A percentile compares a stretch with the other conserved stretches of the same genome.
These are phyloP conservation scores for Trichoplusia ni DNA, from an alignment of 1,140 invertebrate species.

Conservation along the genomic window DNA sequence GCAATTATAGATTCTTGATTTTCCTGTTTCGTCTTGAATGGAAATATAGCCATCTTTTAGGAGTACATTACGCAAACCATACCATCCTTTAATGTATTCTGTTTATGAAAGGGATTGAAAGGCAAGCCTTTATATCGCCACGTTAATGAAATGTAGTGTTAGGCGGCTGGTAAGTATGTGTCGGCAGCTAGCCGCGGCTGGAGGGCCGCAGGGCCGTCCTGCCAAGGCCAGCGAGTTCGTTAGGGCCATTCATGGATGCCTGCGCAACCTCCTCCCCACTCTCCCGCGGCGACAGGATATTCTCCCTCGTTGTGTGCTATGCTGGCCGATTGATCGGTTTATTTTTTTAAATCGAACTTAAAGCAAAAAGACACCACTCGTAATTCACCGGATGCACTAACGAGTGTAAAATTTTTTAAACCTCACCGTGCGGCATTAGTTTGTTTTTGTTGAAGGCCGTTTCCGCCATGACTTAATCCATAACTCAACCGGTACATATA, in stretches of 20 bases:
- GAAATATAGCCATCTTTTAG: no score
- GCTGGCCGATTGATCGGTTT: constrained; percentile 66
- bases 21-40: constrained; percentile 13
- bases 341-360: constrained; percentile 58
- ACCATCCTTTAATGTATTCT: no score
- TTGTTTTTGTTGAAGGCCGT: constrained; percentile 65
- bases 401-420: constrained; percentile 73
- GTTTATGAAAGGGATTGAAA: constrained; percentile 3
- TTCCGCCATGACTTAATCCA: constrained; percentile 57
- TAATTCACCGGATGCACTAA: constrained; percentile 79
- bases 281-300: constrained; percentile 66
- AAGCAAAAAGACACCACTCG: constrained; percentile 68
- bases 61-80: no score
- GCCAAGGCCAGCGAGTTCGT: constrained; percentile 77
- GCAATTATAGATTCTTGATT: constrained; percentile 19
- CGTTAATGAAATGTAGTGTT: constrained; percentile 5
- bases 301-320: constrained; percentile 65
- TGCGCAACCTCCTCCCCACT: constrained; percentile 52
- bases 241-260: constrained; percentile 77
- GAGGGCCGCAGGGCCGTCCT: constrained; percentile 52
- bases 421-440: constrained; percentile 55
- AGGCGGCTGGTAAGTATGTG: constrained; percentile 9
- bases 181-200: constrained; percentile 39
- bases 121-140: background rate
- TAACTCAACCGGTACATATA: constrained; percentile 30